These are phyloP conservation scores for Nanorana parkeri DNA, from an alignment of 2,113 vertebrate genomes.

Conservation along the genomic window DNA sequence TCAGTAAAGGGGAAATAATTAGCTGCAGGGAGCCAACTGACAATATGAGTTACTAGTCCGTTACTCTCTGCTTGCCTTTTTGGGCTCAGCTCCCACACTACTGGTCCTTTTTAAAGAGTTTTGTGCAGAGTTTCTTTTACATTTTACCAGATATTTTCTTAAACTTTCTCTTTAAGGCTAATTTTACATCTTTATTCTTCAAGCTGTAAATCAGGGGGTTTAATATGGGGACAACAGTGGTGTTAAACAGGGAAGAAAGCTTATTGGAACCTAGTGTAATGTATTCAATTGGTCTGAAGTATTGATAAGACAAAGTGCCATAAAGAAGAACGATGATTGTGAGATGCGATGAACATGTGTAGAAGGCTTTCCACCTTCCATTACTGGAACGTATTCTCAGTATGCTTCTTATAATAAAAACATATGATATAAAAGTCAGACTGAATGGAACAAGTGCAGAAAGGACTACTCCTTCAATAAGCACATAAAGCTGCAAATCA, in stretches of 20 bases:
- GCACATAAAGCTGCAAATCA: not conserved
- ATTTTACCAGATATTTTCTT: not conserved
- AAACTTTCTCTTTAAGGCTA: constrained; percentile 23
- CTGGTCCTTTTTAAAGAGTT: not conserved
- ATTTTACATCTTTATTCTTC: constrained; percentile 59
- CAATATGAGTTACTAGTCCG: too few relatives aligned
- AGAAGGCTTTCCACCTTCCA: constrained; percentile 5
- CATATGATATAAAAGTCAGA: constrained; percentile 11
- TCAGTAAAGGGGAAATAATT: too few relatives aligned
- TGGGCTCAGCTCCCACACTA: too few relatives aligned
- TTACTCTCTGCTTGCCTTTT: too few relatives aligned
- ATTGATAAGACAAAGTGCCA: constrained; percentile 59
- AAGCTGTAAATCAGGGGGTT: constrained; percentile 60
- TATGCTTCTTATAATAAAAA: constrained; percentile 14
- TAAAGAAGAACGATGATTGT: constrained; percentile 51
- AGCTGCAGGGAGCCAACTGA: too few relatives aligned
- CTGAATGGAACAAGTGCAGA: not conserved
- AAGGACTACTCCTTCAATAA: constrained; percentile 3
- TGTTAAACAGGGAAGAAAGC: constrained; percentile 55
- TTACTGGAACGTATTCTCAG: not conserved
- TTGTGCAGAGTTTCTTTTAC: too few relatives aligned
- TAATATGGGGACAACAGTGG: constrained; percentile 57
- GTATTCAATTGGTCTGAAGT: not conserved
- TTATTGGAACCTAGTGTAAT: constrained; percentile 56
- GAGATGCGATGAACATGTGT: constrained; percentile 54